phyloP scores from a whole-genome alignment of 1,140 invertebrate genomes.

The Heliconius hermathena region DNA sequence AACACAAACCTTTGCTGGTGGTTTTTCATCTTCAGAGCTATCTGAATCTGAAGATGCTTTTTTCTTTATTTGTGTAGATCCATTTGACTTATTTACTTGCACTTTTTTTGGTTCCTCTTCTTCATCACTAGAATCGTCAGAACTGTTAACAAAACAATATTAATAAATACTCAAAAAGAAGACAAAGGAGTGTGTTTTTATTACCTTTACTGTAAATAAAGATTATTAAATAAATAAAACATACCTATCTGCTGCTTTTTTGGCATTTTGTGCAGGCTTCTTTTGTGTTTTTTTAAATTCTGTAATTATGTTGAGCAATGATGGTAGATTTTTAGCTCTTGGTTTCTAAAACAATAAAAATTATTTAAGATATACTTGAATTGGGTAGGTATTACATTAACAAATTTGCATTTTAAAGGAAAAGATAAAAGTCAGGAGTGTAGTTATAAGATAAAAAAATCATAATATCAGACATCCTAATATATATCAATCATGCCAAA shows the following conservation, averaged over 20 bases:
- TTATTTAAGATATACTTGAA: neutral
- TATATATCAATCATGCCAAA: too few relatives aligned
- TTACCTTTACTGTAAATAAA: neutral
- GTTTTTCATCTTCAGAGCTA: slow-evolving; percentile 65
- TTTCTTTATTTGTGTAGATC: slow-evolving; percentile 48
- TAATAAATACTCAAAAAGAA: slow-evolving; percentile 3
- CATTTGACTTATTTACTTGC: slow-evolving; percentile 50
- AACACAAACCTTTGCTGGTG: slow-evolving; percentile 50
- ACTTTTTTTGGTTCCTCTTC: slow-evolving; percentile 57
- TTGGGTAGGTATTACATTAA: too few relatives aligned
- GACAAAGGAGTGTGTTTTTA: slow-evolving; percentile 1
- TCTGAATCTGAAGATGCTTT: slow-evolving; percentile 60
- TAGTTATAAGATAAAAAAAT: too few relatives aligned
- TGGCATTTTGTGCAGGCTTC: slow-evolving; percentile 34
- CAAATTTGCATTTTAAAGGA: too few relatives aligned
- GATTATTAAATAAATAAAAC: slow-evolving; percentile 16
- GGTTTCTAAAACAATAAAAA: slow-evolving; percentile 62
- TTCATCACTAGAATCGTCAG: slow-evolving; percentile 59
- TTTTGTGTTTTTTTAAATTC: slow-evolving; percentile 48
- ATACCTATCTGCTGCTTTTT: slow-evolving; percentile 54
- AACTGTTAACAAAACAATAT: slow-evolving; percentile 44
- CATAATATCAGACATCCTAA: too few relatives aligned
- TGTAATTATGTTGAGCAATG: slow-evolving; percentile 55
- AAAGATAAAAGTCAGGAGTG: too few relatives aligned
- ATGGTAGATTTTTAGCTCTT: slow-evolving; percentile 54